Conservation (phyloP, 2,797 vertebrate genomes). For the Enteromius argenteus region DNA sequence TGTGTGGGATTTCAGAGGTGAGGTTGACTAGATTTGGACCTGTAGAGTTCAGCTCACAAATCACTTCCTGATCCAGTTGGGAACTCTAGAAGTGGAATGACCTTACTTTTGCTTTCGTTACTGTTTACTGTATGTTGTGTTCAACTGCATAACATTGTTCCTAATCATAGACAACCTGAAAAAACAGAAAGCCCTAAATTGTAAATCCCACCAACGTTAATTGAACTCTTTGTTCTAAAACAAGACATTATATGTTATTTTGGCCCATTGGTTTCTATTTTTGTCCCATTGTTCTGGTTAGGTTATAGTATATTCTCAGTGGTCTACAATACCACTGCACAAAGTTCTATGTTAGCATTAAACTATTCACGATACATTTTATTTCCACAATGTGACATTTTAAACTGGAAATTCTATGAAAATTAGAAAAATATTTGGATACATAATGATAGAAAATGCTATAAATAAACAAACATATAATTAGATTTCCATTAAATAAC, state of each 20-base stretch:
- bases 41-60: slow-evolving; percentile 26
- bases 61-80: slow-evolving; percentile 4
- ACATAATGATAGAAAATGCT: background rate
- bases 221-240: no score
- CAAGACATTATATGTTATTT: background rate
- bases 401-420: background rate
- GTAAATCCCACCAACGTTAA: background rate
- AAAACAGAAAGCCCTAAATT: background rate
- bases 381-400: background rate
- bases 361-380: background rate
- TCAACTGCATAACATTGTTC: background rate
- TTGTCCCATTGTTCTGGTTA: no score
- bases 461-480: background rate
- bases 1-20: slow-evolving; percentile 43
- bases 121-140: background rate
- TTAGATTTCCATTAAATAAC: background rate
- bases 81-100: slow-evolving; percentile 8
- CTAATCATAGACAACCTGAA: background rate
- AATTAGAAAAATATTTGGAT: background rate
- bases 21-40: slow-evolving; percentile 32
- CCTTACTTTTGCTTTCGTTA: background rate
- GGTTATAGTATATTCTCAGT: slow-evolving; percentile 2
- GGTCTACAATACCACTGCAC: background rate
- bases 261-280: background rate
- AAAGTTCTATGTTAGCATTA: slow-evolving; percentile 5